Percentiles rank a stretch among this genome's conserved stretches.
phyloP scores from a whole-genome alignment of 2,113 vertebrate species.

The Odobenus rosmarus region DNA sequence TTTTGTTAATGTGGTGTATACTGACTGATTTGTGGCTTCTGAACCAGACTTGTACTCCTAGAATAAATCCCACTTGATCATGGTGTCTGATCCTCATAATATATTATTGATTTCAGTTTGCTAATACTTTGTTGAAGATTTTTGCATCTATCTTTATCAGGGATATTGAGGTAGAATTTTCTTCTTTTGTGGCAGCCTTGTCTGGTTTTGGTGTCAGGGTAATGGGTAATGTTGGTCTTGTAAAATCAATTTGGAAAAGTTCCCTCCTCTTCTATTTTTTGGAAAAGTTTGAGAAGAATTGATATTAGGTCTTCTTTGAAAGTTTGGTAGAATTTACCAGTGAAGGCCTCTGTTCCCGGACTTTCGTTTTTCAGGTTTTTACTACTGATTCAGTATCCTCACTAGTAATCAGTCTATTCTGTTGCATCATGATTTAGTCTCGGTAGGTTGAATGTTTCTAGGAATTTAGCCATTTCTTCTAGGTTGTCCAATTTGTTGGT shows the following conservation, averaged over 20 bases:
- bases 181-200: background rate
- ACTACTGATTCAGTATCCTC: background rate
- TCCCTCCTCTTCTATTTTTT: background rate
- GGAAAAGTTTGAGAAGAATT: background rate
- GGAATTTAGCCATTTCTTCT: background rate
- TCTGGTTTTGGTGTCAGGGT: background rate
- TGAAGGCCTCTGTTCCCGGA: background rate
- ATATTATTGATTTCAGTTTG: background rate
- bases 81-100: background rate
- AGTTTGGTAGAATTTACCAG: background rate
- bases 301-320: background rate
- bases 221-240: background rate
- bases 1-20: background rate
- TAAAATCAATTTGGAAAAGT: background rate
- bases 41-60: background rate
- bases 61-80: background rate
- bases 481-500: background rate
- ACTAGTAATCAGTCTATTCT: background rate
- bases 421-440: background rate
- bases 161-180: background rate
- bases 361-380: background rate
- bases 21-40: background rate
- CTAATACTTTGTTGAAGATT: background rate
- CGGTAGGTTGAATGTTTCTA: background rate
- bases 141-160: background rate